These are phyloP conservation scores for Neotoxoptera formosana DNA, from an alignment of 1,140 invertebrate species.

Conservation along the genomic window DNA sequence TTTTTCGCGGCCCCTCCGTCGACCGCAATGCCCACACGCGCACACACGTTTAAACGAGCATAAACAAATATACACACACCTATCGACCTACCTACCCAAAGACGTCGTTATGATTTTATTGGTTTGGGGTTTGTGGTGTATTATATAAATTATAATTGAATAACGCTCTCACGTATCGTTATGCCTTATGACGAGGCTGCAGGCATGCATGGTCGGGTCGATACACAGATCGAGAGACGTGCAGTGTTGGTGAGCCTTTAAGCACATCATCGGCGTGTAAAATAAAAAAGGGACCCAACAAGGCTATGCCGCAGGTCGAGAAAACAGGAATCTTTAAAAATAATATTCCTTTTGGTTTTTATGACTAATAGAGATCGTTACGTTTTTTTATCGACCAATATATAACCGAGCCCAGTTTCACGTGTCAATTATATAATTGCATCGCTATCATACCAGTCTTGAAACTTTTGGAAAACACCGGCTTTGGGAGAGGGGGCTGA, in stretches of 20 bases:
- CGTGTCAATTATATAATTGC: too few species aligned
- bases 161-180: neutral
- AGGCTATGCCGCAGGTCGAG: too few species aligned
- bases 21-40: neutral
- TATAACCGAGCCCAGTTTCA: too few species aligned
- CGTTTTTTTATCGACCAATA: too few species aligned
- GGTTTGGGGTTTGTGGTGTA: neutral
- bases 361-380: too few species aligned
- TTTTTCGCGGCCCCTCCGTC: neutral
- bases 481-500: too few species aligned
- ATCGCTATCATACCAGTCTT: too few species aligned
- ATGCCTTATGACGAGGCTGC: neutral
- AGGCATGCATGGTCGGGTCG: neutral
- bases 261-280: neutral
- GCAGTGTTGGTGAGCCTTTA: neutral
- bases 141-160: neutral
- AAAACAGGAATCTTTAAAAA: too few species aligned
- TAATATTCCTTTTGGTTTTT: too few species aligned
- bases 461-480: too few species aligned
- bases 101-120: constrained; percentile 1
- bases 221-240: neutral
- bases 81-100: neutral
- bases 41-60: neutral
- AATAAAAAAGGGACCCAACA: neutral
- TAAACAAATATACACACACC: neutral